phyloP scores from a whole-genome alignment of 1,140 invertebrate species.

The Battus philenor region DNA sequence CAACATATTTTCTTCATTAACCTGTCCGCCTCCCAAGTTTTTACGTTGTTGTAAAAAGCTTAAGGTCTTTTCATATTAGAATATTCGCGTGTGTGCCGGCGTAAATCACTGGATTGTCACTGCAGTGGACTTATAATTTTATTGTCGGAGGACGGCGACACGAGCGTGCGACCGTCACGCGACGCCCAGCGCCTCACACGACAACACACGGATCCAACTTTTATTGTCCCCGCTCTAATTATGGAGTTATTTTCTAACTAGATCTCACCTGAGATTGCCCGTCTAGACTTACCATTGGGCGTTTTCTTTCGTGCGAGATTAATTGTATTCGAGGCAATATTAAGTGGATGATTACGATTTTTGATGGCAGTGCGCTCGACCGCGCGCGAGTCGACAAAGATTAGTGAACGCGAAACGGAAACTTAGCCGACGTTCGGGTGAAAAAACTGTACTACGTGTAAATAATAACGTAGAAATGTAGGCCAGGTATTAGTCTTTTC shows the following conservation, averaged over 20 bases:
- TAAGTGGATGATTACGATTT: constrained; percentile 56
- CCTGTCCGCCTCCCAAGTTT: constrained; percentile 56
- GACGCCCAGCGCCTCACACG: constrained; percentile 46
- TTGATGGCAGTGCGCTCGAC: constrained; percentile 34
- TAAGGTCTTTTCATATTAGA: constrained; percentile 63
- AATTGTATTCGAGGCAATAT: constrained; percentile 53
- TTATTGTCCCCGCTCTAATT: constrained; percentile 68
- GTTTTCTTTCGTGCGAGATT: constrained; percentile 58
- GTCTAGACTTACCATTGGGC: constrained; percentile 54
- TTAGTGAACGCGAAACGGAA: constrained; percentile 10
- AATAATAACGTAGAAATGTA: too few relatives aligned
- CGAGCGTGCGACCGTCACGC: constrained; percentile 56
- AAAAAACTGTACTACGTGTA: constrained; percentile 16
- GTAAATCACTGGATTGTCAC: constrained; percentile 75
- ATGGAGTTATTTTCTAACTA: constrained; percentile 53
- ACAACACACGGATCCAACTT: constrained; percentile 52
- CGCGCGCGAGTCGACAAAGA: constrained; percentile 17
- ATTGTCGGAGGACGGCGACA: constrained; percentile 67
- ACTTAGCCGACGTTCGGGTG: constrained; percentile 5
- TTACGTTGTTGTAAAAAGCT: constrained; percentile 51
- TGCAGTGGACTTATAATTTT: constrained; percentile 73
- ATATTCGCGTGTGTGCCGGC: constrained; percentile 68
- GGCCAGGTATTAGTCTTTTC: too few relatives aligned
- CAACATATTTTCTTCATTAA: constrained; percentile 68
- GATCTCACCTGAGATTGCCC: constrained; percentile 60